These are phyloP conservation scores for Budorcas taxicolor DNA, from an alignment of 2,113 vertebrate genomes.

Conservation along the genomic window DNA sequence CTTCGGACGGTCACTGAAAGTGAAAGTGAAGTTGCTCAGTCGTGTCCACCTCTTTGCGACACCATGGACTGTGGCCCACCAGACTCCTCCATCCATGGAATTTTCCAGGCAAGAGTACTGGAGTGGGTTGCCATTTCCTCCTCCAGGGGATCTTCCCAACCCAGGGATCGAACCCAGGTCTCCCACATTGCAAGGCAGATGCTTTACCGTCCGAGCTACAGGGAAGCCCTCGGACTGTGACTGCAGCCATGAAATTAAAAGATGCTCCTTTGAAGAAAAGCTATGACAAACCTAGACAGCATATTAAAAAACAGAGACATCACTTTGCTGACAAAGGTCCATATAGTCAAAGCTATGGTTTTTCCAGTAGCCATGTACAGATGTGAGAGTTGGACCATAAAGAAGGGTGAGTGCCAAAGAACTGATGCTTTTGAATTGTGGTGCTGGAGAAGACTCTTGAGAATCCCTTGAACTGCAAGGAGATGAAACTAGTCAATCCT, in stretches of 20 bases:
- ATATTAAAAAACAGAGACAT: background rate
- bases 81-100: no score
- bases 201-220: no score
- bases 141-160: no score
- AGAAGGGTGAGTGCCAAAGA: background rate
- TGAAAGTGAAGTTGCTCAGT: no score
- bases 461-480: background rate
- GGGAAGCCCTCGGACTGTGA: background rate
- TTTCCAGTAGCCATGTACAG: background rate
- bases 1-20: background rate
- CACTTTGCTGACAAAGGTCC: background rate
- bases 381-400: background rate
- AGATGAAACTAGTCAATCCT: background rate
- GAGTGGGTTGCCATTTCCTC: no score
- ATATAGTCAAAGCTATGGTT: background rate
- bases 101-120: no score
- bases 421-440: background rate
- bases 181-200: no score
- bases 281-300: background rate
- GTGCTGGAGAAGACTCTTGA: background rate
- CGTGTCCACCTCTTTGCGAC: fast-evolving
- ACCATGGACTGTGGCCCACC: no score
- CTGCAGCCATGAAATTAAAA: background rate
- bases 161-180: no score
- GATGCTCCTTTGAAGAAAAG: background rate